These are phyloP conservation scores for Rhizomys pruinosus DNA, from an alignment of 2,113 vertebrate genomes.

Conservation along the genomic window DNA sequence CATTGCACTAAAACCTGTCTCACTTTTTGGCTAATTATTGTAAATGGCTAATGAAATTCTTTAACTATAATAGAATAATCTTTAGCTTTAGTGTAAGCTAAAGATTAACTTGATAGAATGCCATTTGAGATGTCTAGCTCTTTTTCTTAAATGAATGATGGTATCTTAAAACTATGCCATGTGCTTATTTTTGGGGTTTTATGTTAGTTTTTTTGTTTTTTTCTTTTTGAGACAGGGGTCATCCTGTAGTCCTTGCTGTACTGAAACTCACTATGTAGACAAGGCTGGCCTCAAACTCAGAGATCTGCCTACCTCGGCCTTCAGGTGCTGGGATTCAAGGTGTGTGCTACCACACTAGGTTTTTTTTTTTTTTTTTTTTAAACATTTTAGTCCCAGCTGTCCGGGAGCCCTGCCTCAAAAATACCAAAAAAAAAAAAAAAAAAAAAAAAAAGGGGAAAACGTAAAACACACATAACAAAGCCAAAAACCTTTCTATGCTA, in stretches of 20 bases:
- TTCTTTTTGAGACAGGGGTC: not conserved
- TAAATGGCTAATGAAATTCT: constrained; percentile 48
- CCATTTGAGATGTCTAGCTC: constrained; percentile 38
- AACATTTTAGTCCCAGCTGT: too few relatives aligned
- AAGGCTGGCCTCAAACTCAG: too few relatives aligned
- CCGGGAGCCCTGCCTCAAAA: not conserved
- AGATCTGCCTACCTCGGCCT: too few relatives aligned
- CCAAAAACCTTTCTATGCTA: not conserved
- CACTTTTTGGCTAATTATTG: constrained; percentile 14
- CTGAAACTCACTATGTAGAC: too few relatives aligned
- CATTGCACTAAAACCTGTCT: constrained; percentile 1
- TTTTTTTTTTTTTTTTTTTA: too few relatives aligned
- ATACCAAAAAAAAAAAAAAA: not conserved
- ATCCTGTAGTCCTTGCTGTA: too few relatives aligned
- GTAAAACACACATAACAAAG: not conserved
- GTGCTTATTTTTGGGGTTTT: constrained; percentile 18
- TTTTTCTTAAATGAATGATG: constrained; percentile 34
- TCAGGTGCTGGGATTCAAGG: too few relatives aligned
- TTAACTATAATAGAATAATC: constrained; percentile 12
- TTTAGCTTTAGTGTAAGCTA: not conserved
- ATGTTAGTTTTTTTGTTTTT: too few relatives aligned
- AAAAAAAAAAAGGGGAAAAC: not conserved
- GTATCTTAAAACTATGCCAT: constrained; percentile 5
- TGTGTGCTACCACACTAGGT: too few relatives aligned
- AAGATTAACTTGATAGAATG: not conserved